A percentile compares a stretch with the other conserved stretches of the same genome.
Conservation (phyloP, 2,888 invertebrate species). For the Aquatica leii region DNA sequence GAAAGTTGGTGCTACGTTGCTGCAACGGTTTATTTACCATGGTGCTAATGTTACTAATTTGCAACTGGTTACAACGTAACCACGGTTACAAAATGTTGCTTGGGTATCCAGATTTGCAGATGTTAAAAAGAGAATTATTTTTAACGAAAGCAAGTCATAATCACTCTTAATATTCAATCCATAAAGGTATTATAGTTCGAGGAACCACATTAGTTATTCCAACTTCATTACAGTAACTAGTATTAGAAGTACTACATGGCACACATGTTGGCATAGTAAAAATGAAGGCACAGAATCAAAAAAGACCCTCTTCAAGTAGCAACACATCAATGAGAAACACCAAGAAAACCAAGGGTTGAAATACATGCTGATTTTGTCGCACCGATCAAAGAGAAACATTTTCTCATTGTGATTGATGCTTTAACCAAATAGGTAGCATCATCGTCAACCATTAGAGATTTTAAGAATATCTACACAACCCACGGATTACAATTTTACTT, state of each 20-base stretch:
- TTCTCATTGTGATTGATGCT: slow-evolving; percentile 42
- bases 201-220: neutral
- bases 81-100: too few species aligned
- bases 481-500: neutral
- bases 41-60: too few species aligned
- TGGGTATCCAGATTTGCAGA: neutral
- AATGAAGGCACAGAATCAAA: neutral
- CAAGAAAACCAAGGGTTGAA: neutral
- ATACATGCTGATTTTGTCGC: slow-evolving; percentile 20
- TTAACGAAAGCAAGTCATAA: neutral
- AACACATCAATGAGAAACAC: neutral
- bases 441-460: neutral
- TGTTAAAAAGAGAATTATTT: neutral
- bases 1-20: too few species aligned
- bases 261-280: too few species aligned
- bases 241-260: neutral
- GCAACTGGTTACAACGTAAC: too few species aligned
- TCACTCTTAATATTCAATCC: too few species aligned
- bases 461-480: neutral
- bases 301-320: neutral
- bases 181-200: too few species aligned
- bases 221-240: neutral
- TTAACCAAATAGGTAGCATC: slow-evolving; percentile 36
- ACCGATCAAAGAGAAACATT: slow-evolving; percentile 34
- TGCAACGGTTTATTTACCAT: too few species aligned